Evolutionary conservation across 2,888 invertebrate genomes (phyloP).

Genomic region (Sinopyrophorus schimmeli): DNA sequence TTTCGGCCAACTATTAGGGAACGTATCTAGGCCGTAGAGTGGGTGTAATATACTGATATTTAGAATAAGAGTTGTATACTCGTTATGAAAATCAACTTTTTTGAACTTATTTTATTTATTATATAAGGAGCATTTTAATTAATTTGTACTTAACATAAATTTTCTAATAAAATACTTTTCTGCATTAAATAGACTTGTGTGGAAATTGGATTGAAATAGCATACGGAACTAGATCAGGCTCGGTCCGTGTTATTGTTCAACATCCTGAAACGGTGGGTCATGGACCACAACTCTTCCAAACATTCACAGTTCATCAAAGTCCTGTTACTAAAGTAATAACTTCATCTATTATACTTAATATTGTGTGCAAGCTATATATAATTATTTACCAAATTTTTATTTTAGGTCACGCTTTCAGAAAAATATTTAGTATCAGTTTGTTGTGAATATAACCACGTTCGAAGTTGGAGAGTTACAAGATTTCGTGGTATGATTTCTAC

Average conservation of each 20-base stretch:
- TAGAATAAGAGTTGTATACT: too few species aligned
- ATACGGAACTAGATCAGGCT: slow-evolving; percentile 95
- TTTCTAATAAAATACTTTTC: too few species aligned
- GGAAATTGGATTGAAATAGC: slow-evolving; percentile 99
- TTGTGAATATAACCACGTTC: slow-evolving; percentile 96
- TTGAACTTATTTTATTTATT: too few species aligned
- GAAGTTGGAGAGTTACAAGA: slow-evolving; percentile 95
- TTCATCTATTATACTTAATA: background rate
- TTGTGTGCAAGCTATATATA: too few species aligned
- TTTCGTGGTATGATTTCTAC: slow-evolving; percentile 99
- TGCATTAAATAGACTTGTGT: slow-evolving; percentile 80
- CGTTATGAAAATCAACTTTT: too few species aligned
- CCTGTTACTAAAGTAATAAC: slow-evolving; percentile 83
- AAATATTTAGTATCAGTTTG: slow-evolving; percentile 95
- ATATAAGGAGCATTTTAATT: too few species aligned
- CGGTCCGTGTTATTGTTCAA: slow-evolving; percentile 95
- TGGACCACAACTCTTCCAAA: slow-evolving; percentile 97
- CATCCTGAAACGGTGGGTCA: slow-evolving; percentile 99
- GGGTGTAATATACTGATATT: too few species aligned
- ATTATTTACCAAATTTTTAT: slow-evolving; percentile 13
- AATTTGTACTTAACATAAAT: too few species aligned
- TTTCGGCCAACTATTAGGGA: too few species aligned
- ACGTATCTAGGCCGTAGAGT: too few species aligned
- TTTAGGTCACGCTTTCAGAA: slow-evolving; percentile 87
- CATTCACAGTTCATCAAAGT: slow-evolving; percentile 95